Percentiles rank a stretch among this genome's conserved stretches.
Conservation (phyloP, 2,113 vertebrate genomes). For the Laticauda colubrina region DNA sequence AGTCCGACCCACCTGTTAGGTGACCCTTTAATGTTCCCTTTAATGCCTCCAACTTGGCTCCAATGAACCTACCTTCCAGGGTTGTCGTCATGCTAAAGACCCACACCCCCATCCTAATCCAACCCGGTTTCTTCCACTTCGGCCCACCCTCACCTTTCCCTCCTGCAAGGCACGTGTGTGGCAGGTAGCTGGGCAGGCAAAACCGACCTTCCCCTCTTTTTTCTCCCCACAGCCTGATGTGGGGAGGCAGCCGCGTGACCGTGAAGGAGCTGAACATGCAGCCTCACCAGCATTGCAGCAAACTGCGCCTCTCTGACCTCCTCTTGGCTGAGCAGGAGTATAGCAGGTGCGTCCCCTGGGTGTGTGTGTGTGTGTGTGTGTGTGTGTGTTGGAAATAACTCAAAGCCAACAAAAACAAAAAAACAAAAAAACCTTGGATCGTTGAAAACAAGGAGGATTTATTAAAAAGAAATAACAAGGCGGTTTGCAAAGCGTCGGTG, state of each 20-base stretch:
- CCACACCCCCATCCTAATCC: not conserved
- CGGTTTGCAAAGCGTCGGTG: no score
- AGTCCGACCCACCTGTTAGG: not conserved
- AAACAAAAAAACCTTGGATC: no score
- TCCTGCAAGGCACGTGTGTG: not conserved
- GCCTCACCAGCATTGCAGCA: slow-evolving; percentile 51
- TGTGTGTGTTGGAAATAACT: no score
- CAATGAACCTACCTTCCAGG: not conserved
- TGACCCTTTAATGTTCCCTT: no score
- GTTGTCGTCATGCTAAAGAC: not conserved
- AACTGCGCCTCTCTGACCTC: slow-evolving; percentile 68
- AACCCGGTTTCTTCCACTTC: not conserved
- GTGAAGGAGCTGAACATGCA: slow-evolving; percentile 75
- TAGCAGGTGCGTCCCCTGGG: slow-evolving; percentile 68
- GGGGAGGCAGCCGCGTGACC: slow-evolving; percentile 80
- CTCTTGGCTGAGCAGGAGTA: slow-evolving; percentile 79
- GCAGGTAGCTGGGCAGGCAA: not conserved
- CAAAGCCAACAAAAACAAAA: no score
- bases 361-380: no score
- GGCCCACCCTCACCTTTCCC: not conserved
- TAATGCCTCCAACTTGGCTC: no score
- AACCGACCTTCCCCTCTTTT: not conserved
- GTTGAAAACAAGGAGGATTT: no score
- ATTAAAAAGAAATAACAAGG: no score
- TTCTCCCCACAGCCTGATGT: slow-evolving; percentile 67